phyloP scores from a whole-genome alignment of 1,140 invertebrate genomes.

The Agrypnia vestita region DNA sequence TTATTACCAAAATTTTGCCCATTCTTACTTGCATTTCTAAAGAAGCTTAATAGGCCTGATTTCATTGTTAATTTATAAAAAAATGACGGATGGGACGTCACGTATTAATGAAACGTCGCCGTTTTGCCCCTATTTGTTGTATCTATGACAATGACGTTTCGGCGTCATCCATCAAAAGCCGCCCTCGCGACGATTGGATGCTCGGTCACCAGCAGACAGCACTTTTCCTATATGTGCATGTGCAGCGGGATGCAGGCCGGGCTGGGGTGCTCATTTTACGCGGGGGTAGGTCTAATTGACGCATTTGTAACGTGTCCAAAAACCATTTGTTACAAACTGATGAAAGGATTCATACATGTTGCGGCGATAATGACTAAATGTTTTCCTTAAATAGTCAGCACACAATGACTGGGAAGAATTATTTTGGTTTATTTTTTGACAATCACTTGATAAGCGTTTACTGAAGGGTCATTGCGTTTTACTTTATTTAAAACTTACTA shows the following conservation, averaged over 20 bases:
- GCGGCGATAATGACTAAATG: constrained; percentile 27
- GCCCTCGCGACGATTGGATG: constrained; percentile 9
- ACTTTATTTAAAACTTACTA: no score
- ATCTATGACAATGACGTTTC: constrained; percentile 55
- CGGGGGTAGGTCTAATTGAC: constrained; percentile 38
- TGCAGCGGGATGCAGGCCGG: constrained; percentile 26
- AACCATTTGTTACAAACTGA: constrained; percentile 24
- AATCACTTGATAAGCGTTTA: neutral
- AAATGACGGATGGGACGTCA: constrained; percentile 36
- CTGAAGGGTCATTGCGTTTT: no score
- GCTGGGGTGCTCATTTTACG: neutral
- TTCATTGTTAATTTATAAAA: neutral
- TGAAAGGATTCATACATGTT: constrained; percentile 36
- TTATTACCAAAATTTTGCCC: no score
- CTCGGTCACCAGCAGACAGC: constrained; percentile 44
- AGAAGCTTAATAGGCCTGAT: constrained; percentile 21
- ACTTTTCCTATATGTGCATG: constrained; percentile 16
- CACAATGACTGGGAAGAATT: neutral
- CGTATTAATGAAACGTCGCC: constrained; percentile 32
- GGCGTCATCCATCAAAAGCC: constrained; percentile 53
- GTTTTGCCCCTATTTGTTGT: constrained; percentile 37
- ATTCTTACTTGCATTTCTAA: no score
- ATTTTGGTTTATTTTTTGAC: constrained; percentile 8
- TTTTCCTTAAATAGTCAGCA: constrained; percentile 8
- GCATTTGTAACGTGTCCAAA: constrained; percentile 44